Conservation (phyloP, 2,113 vertebrate species). For the Stomatorhinus ivindoensis region DNA sequence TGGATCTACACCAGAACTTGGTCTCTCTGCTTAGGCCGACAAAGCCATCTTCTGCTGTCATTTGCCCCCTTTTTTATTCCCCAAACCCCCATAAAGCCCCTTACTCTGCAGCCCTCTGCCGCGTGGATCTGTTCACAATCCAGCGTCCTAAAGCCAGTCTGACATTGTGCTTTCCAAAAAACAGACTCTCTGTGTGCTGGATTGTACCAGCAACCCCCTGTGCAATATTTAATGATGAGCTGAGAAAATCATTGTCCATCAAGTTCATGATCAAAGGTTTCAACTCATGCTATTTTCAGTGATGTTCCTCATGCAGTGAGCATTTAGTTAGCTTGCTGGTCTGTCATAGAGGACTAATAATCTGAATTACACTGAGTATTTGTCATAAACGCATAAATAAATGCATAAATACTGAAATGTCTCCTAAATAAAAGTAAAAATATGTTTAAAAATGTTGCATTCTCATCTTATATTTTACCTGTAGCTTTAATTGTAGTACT, state of each 20-base stretch:
- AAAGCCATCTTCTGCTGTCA: not conserved
- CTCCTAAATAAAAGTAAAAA: not conserved
- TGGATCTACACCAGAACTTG: not conserved
- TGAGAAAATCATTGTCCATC: not conserved
- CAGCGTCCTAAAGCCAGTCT: not conserved
- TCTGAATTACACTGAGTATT: not conserved
- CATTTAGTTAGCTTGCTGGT: not conserved
- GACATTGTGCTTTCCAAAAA: not conserved
- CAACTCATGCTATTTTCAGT: not conserved
- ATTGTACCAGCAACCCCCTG: not conserved
- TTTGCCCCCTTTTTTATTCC: not conserved
- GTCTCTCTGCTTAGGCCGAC: not conserved
- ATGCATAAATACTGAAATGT: not conserved
- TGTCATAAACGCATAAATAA: not conserved
- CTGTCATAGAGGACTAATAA: not conserved
- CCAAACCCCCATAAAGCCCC: not conserved
- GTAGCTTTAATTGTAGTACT: not conserved
- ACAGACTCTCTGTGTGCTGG: not conserved
- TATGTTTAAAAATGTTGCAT: not conserved
- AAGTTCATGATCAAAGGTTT: not conserved
- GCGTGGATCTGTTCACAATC: not conserved
- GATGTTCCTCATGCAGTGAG: not conserved
- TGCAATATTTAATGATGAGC: not conserved
- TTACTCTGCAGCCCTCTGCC: not conserved
- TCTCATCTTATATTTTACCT: not conserved